Percentiles rank a stretch among this genome's conserved stretches.
Evolutionary conservation across 2,113 vertebrate genomes (phyloP).

Genomic region (Nibea coibor): DNA sequence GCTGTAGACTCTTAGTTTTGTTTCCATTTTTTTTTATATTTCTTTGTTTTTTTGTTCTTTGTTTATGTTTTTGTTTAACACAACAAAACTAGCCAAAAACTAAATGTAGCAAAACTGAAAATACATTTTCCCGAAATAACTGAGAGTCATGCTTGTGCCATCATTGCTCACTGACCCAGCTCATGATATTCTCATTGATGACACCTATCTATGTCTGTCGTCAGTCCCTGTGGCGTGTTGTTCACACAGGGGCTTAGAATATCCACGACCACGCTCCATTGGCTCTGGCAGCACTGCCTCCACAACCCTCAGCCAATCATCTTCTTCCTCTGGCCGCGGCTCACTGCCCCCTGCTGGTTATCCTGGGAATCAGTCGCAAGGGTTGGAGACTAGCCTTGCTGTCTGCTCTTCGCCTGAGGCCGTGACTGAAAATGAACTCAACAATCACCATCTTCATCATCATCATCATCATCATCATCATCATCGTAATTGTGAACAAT

Average conservation of each 20-base stretch:
- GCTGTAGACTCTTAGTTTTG: neutral
- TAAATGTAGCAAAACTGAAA: neutral
- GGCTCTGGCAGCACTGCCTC: constrained; percentile 84
- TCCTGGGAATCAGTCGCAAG: constrained; percentile 51
- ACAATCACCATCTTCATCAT: constrained; percentile 65
- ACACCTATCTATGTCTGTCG: constrained; percentile 65
- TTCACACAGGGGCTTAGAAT: constrained; percentile 78
- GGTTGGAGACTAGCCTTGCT: constrained; percentile 36
- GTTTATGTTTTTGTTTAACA: constrained; percentile 1
- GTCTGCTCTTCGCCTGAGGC: constrained; percentile 58
- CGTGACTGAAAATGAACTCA: constrained; percentile 77
- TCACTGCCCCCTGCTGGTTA: constrained; percentile 79
- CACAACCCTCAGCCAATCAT: constrained; percentile 83
- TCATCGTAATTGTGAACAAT: constrained; percentile 57
- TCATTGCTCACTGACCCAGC: constrained; percentile 30
- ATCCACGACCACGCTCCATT: constrained; percentile 79
- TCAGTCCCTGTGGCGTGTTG: constrained; percentile 81
- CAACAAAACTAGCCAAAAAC: neutral
- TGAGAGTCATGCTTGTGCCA: constrained; percentile 15
- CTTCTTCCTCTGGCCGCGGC: constrained; percentile 84
- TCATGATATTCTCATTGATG: constrained; percentile 48
- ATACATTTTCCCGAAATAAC: neutral
- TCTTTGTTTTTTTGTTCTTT: no score
- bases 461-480: constrained; percentile 42
- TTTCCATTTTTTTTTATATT: neutral